Base-by-base conservation (phyloP, 2,113 vertebrate species). In the Platysteira castanea region DNA sequence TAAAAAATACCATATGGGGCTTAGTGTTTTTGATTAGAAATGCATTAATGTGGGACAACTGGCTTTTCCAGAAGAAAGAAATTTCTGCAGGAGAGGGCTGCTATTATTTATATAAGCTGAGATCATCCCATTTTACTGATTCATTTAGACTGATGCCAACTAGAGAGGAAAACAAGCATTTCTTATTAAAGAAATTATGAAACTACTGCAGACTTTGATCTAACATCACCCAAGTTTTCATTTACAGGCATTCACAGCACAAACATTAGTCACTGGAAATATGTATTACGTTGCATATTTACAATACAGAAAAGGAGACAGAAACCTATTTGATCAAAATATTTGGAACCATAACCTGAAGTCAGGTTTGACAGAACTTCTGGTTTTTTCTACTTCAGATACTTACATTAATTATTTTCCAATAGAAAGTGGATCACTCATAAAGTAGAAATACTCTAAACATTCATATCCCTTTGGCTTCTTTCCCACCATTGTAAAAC, bases 81-180 rank as follows among this genome's bases (percentile, higher is more conserved):
- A 92, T 75, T 93, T 94, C 94, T 88, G 96, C 85, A 97, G 95
- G 95, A 95, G 81, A 84, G 54, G 37, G 91, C 84, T 93, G 91
- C 52, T 92, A 74, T 93, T 97, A 96, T 95, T 97, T 95, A 94
- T 87, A 89, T 42, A 82, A 77, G 87, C 65, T 93, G 95, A 85
- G 41, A 96, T 96, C 96, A 96, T 95, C 95, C 88, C 81, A 46
- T 95, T 95, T 96, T 97, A 96, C 82, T 90, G 89, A 96, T 96
- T 96, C 95, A 96, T 96, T 96, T 84, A 97, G 96, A 95, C 52
- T 56, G 42, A 89, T 93, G 92, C 93, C 97, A 97, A 89, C 79
- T 78, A 84, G 53, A 94, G 88, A 81, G 4, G 7, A 94, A 92
- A 93, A 69, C 70, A 96, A 96, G 84, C 75, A 86, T 82, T 87